Conservation (phyloP, 2,888 invertebrate genomes). For the Pyrocoelia pectoralis region DNA sequence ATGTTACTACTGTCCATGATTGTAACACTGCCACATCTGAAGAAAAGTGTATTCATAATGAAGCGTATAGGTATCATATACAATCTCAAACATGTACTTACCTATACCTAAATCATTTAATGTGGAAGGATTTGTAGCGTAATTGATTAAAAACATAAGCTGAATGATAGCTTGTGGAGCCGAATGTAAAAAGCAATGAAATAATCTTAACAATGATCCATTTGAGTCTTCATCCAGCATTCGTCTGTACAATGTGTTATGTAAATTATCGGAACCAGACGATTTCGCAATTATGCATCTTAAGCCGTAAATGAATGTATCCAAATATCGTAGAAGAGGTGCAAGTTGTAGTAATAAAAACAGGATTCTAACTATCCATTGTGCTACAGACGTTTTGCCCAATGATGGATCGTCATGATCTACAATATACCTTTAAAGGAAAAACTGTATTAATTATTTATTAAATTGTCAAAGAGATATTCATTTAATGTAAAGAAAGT, state of each 20-base stretch:
- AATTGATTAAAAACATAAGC: constrained; percentile 56
- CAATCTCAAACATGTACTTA: background rate
- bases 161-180: constrained; percentile 60
- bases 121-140: constrained; percentile 31
- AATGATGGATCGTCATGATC: constrained; percentile 60
- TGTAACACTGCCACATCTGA: constrained; percentile 60
- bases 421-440: constrained; percentile 57
- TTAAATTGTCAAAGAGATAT: background rate
- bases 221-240: constrained; percentile 62
- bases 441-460: background rate
- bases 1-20: constrained; percentile 62
- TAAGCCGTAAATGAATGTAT: constrained; percentile 58
- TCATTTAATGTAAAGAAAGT: no score
- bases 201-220: constrained; percentile 58
- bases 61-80: background rate
- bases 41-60: constrained; percentile 21
- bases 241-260: constrained; percentile 54
- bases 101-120: constrained; percentile 23
- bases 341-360: constrained; percentile 61
- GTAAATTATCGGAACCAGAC: constrained; percentile 51
- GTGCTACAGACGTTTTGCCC: constrained; percentile 55
- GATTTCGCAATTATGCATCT: constrained; percentile 55
- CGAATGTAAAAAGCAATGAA: constrained; percentile 60
- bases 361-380: constrained; percentile 59
- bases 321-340: constrained; percentile 61